Conservation (phyloP, 2,888 invertebrate species). For the Sinotaia quadrata region DNA sequence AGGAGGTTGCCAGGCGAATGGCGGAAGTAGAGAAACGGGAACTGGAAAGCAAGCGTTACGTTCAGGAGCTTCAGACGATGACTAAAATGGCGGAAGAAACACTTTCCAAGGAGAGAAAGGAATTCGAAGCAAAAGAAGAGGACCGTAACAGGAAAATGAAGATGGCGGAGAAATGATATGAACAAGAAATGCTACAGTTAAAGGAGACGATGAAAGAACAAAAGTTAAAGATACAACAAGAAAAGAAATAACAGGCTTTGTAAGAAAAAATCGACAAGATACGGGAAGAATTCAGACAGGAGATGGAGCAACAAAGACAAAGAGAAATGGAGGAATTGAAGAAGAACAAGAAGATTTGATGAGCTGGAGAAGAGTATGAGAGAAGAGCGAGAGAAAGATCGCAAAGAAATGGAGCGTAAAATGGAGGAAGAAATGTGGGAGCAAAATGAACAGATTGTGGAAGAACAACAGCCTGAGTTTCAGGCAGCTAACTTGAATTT, state of each 20-base stretch:
- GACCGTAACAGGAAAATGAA: not conserved
- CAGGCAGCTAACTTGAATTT: not conserved
- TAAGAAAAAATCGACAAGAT: too few relatives aligned
- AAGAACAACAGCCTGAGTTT: not conserved
- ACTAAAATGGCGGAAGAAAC: not conserved
- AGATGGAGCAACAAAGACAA: not conserved
- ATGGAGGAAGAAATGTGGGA: not conserved
- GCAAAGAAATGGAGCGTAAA: not conserved
- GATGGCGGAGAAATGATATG: not conserved
- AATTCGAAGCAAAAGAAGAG: not conserved
- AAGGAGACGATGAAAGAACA: not conserved
- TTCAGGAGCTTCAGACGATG: not conserved
- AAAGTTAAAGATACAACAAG: not conserved
- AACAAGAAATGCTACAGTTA: not conserved
- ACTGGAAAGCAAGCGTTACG: not conserved
- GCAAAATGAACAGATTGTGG: not conserved
- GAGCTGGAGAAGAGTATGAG: not conserved
- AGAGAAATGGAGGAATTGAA: not conserved
- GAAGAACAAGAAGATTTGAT: not conserved
- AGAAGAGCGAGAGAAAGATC: not conserved
- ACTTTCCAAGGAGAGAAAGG: too few relatives aligned
- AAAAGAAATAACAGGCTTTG: slow-evolving; percentile 8
- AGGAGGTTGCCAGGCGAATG: not conserved
- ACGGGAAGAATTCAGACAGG: not conserved
- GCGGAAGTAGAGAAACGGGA: not conserved